phyloP scores from a whole-genome alignment of 2,797 vertebrate species.

The Salarias fasciatus region DNA sequence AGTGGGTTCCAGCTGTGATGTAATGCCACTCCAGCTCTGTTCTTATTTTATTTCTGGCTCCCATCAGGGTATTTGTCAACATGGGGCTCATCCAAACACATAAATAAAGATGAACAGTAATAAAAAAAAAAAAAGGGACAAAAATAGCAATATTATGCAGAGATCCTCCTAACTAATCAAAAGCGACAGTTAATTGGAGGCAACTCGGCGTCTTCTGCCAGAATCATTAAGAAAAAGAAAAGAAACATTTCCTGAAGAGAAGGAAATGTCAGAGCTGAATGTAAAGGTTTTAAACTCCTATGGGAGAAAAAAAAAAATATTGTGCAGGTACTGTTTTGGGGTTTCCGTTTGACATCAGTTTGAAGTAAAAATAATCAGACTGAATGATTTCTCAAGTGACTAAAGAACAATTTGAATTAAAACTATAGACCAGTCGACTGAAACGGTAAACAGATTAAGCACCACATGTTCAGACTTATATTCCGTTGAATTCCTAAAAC shows the following conservation, averaged over 20 bases:
- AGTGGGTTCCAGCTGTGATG: conserved; percentile 72
- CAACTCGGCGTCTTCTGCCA: conserved; percentile 3
- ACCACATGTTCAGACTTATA: too few species aligned
- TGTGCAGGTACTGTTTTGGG: too few species aligned
- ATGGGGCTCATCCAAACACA: conserved; percentile 18
- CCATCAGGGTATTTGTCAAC: conserved; percentile 44
- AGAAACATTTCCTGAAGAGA: conserved; percentile 9
- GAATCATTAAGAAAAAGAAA: conserved; percentile 25
- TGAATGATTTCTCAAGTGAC: too few species aligned
- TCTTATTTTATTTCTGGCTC: conserved; percentile 52
- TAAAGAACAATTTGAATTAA: too few species aligned
- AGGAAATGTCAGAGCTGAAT: conserved; percentile 11
- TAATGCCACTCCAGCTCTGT: conserved; percentile 58
- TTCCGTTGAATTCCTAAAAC: too few species aligned
- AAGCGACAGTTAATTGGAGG: conserved; percentile 34
- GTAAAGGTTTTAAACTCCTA: neutral
- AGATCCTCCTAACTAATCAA: conserved; percentile 37
- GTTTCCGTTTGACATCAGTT: too few species aligned
- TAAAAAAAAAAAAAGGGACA: conserved; percentile 26
- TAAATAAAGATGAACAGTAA: conserved; percentile 37
- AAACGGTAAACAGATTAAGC: too few species aligned
- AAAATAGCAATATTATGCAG: conserved; percentile 22
- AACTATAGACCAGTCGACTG: too few species aligned
- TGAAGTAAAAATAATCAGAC: too few species aligned
- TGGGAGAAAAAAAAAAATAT: too few species aligned